phyloP scores from a whole-genome alignment of 2,888 invertebrate species.

The Drosophila conformis region DNA sequence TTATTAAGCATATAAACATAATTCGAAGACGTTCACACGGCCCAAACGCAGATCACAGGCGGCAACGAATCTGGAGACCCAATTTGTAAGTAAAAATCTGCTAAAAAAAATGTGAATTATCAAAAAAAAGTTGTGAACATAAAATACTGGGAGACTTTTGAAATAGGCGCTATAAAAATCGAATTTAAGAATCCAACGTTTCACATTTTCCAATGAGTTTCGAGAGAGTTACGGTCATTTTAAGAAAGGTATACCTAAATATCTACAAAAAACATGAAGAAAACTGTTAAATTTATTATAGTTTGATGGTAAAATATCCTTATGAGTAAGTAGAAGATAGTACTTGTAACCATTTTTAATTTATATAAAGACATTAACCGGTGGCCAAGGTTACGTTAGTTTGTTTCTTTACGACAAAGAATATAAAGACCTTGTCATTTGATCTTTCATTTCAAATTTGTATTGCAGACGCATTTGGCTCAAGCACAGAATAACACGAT shows the following conservation, averaged over 20 bases:
- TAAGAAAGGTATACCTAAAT: neutral
- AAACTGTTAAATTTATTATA: neutral
- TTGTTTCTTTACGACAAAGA: neutral
- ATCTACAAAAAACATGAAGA: neutral
- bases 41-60: slow-evolving; percentile 81
- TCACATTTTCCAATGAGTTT: neutral
- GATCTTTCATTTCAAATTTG: neutral
- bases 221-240: neutral
- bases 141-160: neutral
- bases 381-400: neutral
- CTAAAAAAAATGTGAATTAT: neutral
- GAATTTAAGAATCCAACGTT: neutral
- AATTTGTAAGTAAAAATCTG: slow-evolving; percentile 75
- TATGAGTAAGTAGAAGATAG: too few species aligned
- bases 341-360: neutral
- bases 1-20: slow-evolving; percentile 81
- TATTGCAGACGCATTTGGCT: slow-evolving; percentile 19
- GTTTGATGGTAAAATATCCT: neutral
- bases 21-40: slow-evolving; percentile 85
- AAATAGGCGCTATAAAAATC: neutral
- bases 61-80: slow-evolving; percentile 81
- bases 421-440: neutral
- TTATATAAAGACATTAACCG: neutral
- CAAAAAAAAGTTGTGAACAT: neutral
- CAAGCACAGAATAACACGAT: slow-evolving; percentile 40